A percentile compares a stretch with the other conserved stretches of the same genome.
phyloP scores from a whole-genome alignment of 2,888 invertebrate genomes.

The Papilio protenor region DNA sequence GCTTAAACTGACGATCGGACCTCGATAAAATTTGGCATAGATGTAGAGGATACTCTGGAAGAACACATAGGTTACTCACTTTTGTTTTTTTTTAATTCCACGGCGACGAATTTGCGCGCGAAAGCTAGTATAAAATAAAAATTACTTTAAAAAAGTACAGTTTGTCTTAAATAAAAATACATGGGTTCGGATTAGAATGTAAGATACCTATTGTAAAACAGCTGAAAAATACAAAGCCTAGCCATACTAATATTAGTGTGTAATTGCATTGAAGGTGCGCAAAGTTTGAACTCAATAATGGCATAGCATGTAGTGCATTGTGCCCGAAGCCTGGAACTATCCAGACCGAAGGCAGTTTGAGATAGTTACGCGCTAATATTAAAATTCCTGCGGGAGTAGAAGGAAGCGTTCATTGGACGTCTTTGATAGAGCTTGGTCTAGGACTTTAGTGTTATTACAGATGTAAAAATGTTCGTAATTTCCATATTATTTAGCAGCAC shows the following conservation, averaged over 20 bases:
- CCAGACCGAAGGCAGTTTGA: slow-evolving; percentile 16
- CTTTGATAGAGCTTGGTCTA: neutral
- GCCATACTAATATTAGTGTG: neutral
- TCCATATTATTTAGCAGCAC: too few species aligned
- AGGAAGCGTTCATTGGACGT: neutral
- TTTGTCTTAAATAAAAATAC: neutral
- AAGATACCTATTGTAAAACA: neutral
- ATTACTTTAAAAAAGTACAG: neutral
- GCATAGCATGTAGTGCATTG: slow-evolving; percentile 22
- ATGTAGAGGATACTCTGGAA: too few species aligned
- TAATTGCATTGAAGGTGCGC: neutral
- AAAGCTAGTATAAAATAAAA: too few species aligned
- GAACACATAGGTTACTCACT: too few species aligned
- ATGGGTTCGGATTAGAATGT: neutral
- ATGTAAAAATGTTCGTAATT: neutral
- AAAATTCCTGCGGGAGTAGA: slow-evolving; percentile 5
- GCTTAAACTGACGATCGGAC: too few species aligned
- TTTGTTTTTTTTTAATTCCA: too few species aligned
- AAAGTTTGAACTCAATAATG: neutral
- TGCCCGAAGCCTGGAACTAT: slow-evolving; percentile 22
- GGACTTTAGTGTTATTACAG: neutral
- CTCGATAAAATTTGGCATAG: too few species aligned
- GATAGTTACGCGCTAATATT: slow-evolving; percentile 19
- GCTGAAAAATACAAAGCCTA: neutral
- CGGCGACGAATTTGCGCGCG: too few species aligned